phyloP scores from a whole-genome alignment of 2,113 vertebrate species.

The Osmerus mordax region DNA sequence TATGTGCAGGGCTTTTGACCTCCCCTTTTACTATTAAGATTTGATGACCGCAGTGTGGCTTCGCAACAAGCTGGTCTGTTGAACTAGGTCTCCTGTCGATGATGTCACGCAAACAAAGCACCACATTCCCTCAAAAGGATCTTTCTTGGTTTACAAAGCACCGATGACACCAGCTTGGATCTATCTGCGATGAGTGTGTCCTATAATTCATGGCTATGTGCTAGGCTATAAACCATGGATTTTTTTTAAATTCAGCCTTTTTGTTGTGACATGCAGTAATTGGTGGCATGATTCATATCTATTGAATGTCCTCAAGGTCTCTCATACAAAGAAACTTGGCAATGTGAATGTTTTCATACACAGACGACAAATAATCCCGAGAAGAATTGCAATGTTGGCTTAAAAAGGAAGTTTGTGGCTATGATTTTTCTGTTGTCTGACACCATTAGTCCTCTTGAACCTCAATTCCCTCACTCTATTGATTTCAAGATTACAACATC shows the following conservation, averaged over 20 bases:
- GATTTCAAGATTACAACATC: constrained; percentile 10
- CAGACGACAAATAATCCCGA: not conserved
- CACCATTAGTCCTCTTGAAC: not conserved
- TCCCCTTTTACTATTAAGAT: constrained; percentile 41
- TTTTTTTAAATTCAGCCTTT: not conserved
- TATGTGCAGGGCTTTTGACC: not conserved
- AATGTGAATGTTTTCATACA: not conserved
- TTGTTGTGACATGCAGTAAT: not conserved
- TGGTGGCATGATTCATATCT: not conserved
- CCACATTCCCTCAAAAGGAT: no score
- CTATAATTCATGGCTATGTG: no score
- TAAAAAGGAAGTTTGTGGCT: not conserved
- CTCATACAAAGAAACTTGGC: not conserved
- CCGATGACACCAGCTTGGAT: no score
- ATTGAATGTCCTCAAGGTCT: no score
- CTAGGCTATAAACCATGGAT: no score
- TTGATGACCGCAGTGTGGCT: constrained; percentile 16
- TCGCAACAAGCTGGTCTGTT: constrained; percentile 23
- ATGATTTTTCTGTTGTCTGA: not conserved
- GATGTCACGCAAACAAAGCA: no score
- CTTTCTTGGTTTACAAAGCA: no score
- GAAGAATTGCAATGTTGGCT: not conserved
- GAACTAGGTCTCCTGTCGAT: not conserved
- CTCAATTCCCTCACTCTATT: constrained; percentile 10
- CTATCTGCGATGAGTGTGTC: no score